phyloP scores from a whole-genome alignment of 2,888 invertebrate species.

The Lasioglossum vierecki region DNA sequence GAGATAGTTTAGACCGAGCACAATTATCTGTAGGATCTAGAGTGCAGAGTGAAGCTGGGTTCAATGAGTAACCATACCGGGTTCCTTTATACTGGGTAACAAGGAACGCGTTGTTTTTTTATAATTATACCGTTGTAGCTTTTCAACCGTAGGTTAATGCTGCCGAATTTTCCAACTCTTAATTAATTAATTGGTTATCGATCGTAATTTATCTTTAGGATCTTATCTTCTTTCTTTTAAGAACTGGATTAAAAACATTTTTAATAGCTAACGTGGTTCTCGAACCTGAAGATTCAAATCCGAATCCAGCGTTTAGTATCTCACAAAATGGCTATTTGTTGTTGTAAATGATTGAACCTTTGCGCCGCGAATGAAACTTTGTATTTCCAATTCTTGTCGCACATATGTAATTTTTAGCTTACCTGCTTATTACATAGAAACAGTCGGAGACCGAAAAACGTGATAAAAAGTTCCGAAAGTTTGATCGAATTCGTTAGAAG shows the following conservation, averaged over 20 bases:
- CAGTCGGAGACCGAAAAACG: neutral
- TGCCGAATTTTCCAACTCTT: too few relatives aligned
- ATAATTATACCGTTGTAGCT: neutral
- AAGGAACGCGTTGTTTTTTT: neutral
- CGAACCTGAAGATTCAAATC: too few relatives aligned
- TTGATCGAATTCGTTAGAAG: neutral
- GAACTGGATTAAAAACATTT: too few relatives aligned
- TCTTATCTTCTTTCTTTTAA: too few relatives aligned
- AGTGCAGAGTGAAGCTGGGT: neutral
- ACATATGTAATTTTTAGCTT: neutral
- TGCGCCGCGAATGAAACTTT: too few relatives aligned
- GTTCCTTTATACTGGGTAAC: neutral
- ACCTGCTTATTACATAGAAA: neutral
- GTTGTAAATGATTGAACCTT: too few relatives aligned
- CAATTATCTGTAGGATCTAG: neutral
- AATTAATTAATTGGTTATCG: too few relatives aligned
- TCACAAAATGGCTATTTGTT: too few relatives aligned
- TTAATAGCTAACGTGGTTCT: too few relatives aligned
- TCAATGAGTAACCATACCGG: neutral
- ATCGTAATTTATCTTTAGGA: too few relatives aligned
- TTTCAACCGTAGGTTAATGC: neutral
- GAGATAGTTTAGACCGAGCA: neutral
- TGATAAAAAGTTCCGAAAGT: neutral
- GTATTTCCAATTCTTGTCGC: too few relatives aligned
- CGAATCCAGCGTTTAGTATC: too few relatives aligned